Percentiles rank a stretch among this genome's conserved stretches.
Conservation (phyloP, 1,140 invertebrate species). For the Leptoteleia sp. region DNA sequence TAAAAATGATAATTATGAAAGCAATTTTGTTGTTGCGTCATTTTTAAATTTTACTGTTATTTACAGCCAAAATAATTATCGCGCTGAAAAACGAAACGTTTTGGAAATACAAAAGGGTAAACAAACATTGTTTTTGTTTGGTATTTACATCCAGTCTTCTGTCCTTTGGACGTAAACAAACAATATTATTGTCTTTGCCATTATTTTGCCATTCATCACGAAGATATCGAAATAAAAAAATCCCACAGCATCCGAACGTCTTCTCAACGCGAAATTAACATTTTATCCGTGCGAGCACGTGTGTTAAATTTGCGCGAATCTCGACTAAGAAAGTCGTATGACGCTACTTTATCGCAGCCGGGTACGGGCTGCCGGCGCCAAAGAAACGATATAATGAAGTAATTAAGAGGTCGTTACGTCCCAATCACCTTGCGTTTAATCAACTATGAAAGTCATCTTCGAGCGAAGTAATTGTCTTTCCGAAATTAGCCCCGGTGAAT, state of each 20-base stretch:
- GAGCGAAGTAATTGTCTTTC: constrained; percentile 63
- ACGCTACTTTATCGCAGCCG: constrained; percentile 31
- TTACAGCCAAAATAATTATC: no score
- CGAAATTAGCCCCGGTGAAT: constrained; percentile 50
- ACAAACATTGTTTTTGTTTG: no score
- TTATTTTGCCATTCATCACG: no score
- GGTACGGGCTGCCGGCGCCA: background rate
- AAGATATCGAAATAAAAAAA: no score
- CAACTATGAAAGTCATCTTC: constrained; percentile 67
- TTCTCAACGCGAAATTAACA: constrained; percentile 49
- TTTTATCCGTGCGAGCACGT: constrained; percentile 43
- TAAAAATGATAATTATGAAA: no score
- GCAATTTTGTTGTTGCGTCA: no score
- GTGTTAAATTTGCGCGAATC: constrained; percentile 38
- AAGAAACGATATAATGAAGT: constrained; percentile 69
- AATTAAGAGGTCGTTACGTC: constrained; percentile 69
- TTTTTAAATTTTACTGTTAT: no score
- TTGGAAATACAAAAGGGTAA: no score
- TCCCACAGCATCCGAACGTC: constrained; percentile 15
- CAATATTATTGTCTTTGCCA: no score
- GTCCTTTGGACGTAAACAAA: no score
- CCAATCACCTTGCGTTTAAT: constrained; percentile 71
- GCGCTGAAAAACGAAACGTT: no score
- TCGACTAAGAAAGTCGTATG: constrained; percentile 31
- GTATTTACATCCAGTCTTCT: no score